phyloP scores from a whole-genome alignment of 2,888 invertebrate species.

The Tetrapedia diversipes region DNA sequence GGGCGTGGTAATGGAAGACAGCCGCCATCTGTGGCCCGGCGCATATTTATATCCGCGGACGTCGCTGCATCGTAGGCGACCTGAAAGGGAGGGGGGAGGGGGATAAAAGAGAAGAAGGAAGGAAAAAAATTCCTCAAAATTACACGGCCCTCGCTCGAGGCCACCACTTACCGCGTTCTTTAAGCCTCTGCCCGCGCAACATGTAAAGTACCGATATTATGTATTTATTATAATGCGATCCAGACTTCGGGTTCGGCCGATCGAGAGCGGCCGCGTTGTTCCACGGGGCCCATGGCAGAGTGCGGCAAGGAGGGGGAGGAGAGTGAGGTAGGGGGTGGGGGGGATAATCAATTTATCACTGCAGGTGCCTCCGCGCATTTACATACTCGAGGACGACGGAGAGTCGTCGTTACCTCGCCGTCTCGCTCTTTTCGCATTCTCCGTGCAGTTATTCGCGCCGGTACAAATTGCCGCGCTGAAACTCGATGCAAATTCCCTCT shows the following conservation, averaged over 20 bases:
- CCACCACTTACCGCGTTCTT: constrained; percentile 63
- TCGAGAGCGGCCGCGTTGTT: constrained; percentile 49
- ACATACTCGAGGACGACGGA: constrained; percentile 78
- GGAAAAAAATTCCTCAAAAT: constrained; percentile 73
- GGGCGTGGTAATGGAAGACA: constrained; percentile 56
- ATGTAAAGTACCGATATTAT: constrained; percentile 79
- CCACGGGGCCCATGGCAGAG: constrained; percentile 4
- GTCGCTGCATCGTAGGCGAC: constrained; percentile 48
- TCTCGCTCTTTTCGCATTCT: constrained; percentile 64
- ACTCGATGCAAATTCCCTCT: constrained; percentile 57
- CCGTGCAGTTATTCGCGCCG: constrained; percentile 49
- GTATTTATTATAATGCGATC: constrained; percentile 79
- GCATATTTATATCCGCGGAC: constrained; percentile 48
- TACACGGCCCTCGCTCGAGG: constrained; percentile 64
- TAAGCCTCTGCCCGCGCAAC: constrained; percentile 60
- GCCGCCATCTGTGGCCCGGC: constrained; percentile 49
- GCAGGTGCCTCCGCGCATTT: constrained; percentile 79
- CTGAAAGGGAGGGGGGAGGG: too few species aligned
- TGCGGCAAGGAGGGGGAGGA: constrained; percentile 57
- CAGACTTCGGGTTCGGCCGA: constrained; percentile 54
- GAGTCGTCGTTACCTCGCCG: constrained; percentile 59
- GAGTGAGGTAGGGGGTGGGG: constrained; percentile 40
- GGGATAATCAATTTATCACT: constrained; percentile 81
- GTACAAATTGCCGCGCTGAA: constrained; percentile 66
- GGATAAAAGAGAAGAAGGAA: too few species aligned